Evolutionary conservation across 2,888 invertebrate species (phyloP).

Genomic region (Drosophila sordidapex): DNA sequence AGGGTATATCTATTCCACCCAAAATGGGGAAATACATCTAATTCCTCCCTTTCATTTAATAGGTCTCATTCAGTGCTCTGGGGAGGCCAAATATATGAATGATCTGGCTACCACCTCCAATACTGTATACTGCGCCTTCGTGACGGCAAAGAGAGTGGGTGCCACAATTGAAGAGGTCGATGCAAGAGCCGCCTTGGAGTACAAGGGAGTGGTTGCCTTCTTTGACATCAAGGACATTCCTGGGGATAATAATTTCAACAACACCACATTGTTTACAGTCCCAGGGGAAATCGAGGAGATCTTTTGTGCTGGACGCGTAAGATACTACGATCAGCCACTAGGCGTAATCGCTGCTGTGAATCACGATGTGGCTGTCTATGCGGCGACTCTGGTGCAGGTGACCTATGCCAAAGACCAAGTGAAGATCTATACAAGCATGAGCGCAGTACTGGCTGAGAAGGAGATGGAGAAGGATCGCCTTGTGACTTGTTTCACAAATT

Average conservation of each 20-base stretch:
- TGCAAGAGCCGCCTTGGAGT: constrained; percentile 86
- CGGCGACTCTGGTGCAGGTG: constrained; percentile 85
- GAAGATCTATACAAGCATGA: constrained; percentile 74
- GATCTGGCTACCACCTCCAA: constrained; percentile 89
- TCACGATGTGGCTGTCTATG: constrained; percentile 86
- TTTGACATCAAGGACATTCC: constrained; percentile 89
- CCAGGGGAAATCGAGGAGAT: constrained; percentile 82
- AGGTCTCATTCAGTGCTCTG: constrained; percentile 87
- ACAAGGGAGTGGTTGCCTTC: constrained; percentile 87
- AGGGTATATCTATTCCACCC: constrained; percentile 85
- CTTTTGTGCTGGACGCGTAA: constrained; percentile 69
- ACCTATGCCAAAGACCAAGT: constrained; percentile 83
- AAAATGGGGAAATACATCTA: fast-evolving
- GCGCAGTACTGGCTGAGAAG: constrained; percentile 85
- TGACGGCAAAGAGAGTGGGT: constrained; percentile 87
- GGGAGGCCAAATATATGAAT: constrained; percentile 91
- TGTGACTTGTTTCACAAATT: constrained; percentile 28
- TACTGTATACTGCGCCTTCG: constrained; percentile 86
- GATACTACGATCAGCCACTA: constrained; percentile 90
- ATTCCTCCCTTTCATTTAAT: neutral
- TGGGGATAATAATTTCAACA: constrained; percentile 83
- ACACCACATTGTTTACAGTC: constrained; percentile 84
- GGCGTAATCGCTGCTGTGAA: constrained; percentile 90
- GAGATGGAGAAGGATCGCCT: constrained; percentile 62
- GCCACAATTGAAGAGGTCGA: constrained; percentile 78